A percentile compares a stretch with the other conserved stretches of the same genome.
These are phyloP conservation scores for Nomada fucata DNA, from an alignment of 2,888 invertebrate genomes.

Conservation along the genomic window DNA sequence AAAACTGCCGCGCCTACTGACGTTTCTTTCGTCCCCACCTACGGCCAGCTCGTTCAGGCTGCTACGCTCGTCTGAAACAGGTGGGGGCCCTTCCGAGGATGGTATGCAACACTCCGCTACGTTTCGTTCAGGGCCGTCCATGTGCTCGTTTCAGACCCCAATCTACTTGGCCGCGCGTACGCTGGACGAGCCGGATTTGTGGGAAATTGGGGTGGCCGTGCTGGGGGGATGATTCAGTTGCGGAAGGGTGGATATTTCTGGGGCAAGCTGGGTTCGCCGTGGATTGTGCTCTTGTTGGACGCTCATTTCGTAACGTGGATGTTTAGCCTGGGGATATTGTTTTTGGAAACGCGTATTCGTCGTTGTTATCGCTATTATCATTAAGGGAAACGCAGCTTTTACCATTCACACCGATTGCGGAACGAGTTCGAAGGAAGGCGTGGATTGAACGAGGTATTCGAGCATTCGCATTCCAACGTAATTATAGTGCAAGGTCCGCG, in stretches of 20 bases:
- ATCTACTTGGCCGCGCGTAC: background rate
- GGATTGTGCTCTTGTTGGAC: too few relatives aligned
- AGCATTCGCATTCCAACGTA: too few relatives aligned
- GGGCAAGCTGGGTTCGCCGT: too few relatives aligned
- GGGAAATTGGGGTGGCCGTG: background rate
- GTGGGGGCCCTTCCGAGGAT: conserved; percentile 77
- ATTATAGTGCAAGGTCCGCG: too few relatives aligned
- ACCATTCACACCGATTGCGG: too few relatives aligned
- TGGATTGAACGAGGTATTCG: too few relatives aligned
- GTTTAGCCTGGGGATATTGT: too few relatives aligned
- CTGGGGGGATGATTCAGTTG: background rate
- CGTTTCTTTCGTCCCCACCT: conserved; percentile 66
- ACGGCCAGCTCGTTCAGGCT: conserved; percentile 41
- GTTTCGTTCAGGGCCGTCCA: conserved; percentile 65
- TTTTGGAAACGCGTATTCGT: too few relatives aligned
- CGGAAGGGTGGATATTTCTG: background rate
- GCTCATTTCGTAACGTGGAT: too few relatives aligned
- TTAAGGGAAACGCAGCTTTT: too few relatives aligned
- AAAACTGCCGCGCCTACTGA: conserved; percentile 80
- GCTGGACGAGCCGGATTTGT: background rate
- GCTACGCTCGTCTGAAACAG: conserved; percentile 73
- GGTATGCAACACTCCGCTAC: conserved; percentile 71
- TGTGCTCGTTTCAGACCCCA: background rate
- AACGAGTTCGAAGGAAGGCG: too few relatives aligned
- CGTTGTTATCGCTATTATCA: too few relatives aligned